Base-by-base conservation (phyloP, 2,113 vertebrate species). In the Miniopterus natalensis region DNA sequence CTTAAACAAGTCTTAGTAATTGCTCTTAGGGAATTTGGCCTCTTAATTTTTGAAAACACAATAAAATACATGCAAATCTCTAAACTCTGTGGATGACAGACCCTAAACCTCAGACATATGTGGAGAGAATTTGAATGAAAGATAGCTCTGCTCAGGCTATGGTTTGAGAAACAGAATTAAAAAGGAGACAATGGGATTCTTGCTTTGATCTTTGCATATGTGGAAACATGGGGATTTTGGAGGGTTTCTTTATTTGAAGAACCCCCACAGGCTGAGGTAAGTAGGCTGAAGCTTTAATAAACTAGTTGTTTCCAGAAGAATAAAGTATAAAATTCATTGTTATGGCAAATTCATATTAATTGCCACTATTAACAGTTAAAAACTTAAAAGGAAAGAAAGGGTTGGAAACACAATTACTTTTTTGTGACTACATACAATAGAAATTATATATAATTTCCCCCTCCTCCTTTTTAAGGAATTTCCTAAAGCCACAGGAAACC, bases 1-100 rank as follows among this genome's bases (percentile, higher is more conserved):
- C 40, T 95, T 96, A 97, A 89, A 94, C 93, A 96, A 98, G 85
- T 84, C 85, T 97, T 96, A 96, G 94, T 84, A 96, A 97, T 86
- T 92, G 70, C 88, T 74, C 53, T 94, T 86, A 89, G 96, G 88
- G 95, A 97, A 80, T 97, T 97, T 92, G 95, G 93, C 90, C 83
- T 95, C 77, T 97, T 97, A 88, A 96, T 96, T 97, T 94, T 95
- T 95, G 86, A 97, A 94, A 98, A 95, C 42, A 63, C 49, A 70
- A 87, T 92, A 51, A 91, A n/a, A 81, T 40, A 84, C 31, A 97
- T 94, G 45, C 84, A 96, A 96, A 96, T 92, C 70, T 95, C 92
- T 86, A 88, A 96, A 92, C 21, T 78, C 65, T n/a, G 31, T 47
- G 90, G 51, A 88, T 0, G 42, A 96, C 92, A 97, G 95, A n/a